phyloP scores from a whole-genome alignment of 1,140 invertebrate species.

The Scaptomyza hsui region DNA sequence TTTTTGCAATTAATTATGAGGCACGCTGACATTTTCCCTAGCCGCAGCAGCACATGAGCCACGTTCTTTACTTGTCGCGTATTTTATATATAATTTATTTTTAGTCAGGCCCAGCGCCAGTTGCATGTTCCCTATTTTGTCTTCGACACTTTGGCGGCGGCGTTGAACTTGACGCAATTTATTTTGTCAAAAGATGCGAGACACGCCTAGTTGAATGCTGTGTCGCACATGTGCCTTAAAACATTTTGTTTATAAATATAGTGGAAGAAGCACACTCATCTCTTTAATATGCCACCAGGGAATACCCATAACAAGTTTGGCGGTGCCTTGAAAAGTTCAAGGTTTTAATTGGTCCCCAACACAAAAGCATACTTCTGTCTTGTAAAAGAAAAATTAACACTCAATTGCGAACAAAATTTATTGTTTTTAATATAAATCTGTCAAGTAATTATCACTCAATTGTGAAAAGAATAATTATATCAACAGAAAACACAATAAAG shows the following conservation, averaged over 20 bases:
- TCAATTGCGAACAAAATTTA: not conserved
- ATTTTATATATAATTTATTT: conserved; percentile 67
- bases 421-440: not conserved
- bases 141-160: conserved; percentile 77
- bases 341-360: conserved; percentile 15
- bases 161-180: conserved; percentile 81
- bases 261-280: conserved; percentile 36
- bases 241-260: conserved; percentile 59
- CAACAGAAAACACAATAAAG: no score
- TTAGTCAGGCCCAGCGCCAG: conserved; percentile 56
- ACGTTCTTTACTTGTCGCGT: conserved; percentile 41
- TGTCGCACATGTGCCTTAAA: conserved; percentile 58
- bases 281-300: conserved; percentile 50
- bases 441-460: no score
- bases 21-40: conserved; percentile 69
- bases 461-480: no score
- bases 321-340: conserved; percentile 27
- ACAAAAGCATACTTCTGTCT: not conserved
- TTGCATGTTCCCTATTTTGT: conserved; percentile 64
- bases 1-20: conserved; percentile 78
- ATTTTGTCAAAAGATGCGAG: conserved; percentile 73
- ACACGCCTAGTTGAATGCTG: conserved; percentile 71
- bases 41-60: conserved; percentile 7
- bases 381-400: not conserved
- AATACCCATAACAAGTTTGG: conserved; percentile 57